phyloP scores from a whole-genome alignment of 2,113 vertebrate species.

The Calonectris borealis region DNA sequence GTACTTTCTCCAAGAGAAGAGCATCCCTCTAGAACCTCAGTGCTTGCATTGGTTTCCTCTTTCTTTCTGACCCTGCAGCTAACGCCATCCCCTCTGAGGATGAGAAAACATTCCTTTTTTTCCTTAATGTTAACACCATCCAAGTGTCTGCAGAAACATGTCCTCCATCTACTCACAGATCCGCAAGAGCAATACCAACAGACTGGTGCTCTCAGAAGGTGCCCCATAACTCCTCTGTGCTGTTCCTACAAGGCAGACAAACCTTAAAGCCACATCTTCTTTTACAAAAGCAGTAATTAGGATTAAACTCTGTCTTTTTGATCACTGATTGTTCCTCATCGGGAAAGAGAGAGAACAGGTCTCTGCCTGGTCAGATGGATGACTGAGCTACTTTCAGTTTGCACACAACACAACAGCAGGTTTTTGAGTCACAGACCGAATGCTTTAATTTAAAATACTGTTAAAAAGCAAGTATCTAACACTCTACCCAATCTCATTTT shows the following conservation, averaged over 20 bases:
- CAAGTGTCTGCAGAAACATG: not conserved
- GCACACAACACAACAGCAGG: not conserved
- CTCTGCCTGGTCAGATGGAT: not conserved
- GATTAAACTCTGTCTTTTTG: not conserved
- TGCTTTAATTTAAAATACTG: not conserved
- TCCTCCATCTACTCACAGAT: not conserved
- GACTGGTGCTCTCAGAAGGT: not conserved
- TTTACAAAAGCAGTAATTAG: not conserved
- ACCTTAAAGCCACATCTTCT: not conserved
- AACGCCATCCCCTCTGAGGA: not conserved
- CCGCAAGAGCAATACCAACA: not conserved
- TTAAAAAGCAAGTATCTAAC: not conserved
- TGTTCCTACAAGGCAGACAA: not conserved
- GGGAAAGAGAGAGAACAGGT: not conserved
- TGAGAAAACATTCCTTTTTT: not conserved
- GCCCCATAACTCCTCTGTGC: not conserved
- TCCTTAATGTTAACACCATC: not conserved
- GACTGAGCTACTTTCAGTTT: slow-evolving; percentile 48
- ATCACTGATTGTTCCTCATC: not conserved
- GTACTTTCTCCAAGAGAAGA: not conserved
- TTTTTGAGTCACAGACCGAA: not conserved
- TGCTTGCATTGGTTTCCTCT: not conserved
- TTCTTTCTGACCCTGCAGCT: not conserved
- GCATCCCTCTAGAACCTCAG: not conserved
- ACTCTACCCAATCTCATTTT: not conserved